Evolutionary conservation across 1,140 invertebrate genomes (phyloP).

Genomic region (Melipona quadrifasciata): DNA sequence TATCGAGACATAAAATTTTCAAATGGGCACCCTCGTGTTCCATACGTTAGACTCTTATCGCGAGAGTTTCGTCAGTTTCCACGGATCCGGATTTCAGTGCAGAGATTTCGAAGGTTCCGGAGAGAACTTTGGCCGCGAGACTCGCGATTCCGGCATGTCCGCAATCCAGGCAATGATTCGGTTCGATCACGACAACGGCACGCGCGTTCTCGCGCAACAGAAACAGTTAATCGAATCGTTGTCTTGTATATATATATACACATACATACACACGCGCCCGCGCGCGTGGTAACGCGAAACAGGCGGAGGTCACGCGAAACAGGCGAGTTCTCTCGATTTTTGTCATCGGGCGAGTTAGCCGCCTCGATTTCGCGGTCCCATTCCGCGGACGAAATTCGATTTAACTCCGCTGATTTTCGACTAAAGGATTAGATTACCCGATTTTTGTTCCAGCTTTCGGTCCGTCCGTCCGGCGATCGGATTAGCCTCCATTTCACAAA

Average conservation of each 20-base stretch:
- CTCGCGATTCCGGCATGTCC: too few species aligned
- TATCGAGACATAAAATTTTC: too few species aligned
- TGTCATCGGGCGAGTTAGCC: slow-evolving; percentile 14
- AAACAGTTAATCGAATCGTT: not conserved
- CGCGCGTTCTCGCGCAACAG: not conserved
- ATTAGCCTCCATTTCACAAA: slow-evolving; percentile 58
- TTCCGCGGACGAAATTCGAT: slow-evolving; percentile 44
- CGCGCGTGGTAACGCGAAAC: not conserved
- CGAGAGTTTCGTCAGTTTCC: too few species aligned
- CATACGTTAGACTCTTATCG: too few species aligned
- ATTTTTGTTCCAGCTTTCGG: slow-evolving; percentile 62
- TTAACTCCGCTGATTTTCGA: slow-evolving; percentile 56
- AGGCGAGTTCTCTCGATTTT: slow-evolving; percentile 4
- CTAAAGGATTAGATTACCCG: slow-evolving; percentile 59
- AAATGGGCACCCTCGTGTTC: too few species aligned
- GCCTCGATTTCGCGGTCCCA: slow-evolving; percentile 35
- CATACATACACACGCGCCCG: not conserved
- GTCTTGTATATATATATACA: not conserved
- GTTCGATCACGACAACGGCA: too few species aligned
- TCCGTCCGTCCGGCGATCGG: slow-evolving; percentile 11
- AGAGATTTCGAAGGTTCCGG: too few species aligned
- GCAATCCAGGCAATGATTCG: too few species aligned
- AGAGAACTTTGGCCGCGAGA: too few species aligned
- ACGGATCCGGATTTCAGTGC: too few species aligned
- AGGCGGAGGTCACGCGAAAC: not conserved